Evolutionary conservation across 1,140 invertebrate genomes (phyloP), one percentile per base, ranked within the genome.

Genomic region (Lepidurus arcticus): DNA sequence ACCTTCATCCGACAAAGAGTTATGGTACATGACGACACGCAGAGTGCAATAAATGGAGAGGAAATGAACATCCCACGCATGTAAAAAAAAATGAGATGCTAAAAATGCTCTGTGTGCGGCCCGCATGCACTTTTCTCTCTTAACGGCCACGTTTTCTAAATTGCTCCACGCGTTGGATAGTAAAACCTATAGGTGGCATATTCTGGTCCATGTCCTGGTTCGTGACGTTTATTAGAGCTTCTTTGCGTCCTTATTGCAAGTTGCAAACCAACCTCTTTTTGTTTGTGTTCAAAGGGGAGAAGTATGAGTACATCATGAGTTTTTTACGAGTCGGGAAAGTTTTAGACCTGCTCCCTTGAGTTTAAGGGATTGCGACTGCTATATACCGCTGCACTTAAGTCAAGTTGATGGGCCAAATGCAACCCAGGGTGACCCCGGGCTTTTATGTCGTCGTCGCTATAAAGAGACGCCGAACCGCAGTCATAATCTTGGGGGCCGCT

Each of bases 121-220:
- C 34, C 34, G 34, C 34, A 3, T 34, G 2, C 34, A 34, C 34
- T 34, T 34, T 34, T 34, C 34, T 34, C 3, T 34, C 1, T 65
- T 65, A 65, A 65, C 21, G 53, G 21, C 53, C 53, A n/a, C 53
- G 16, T 65, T 65, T 65, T n/a, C 9, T 21, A 16, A 65, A 65
- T 7, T 65, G 53, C 21, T 21, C 21, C 53, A 65, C 53, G 53
- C 53, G 53, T 65, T 65, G 21, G 53, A 65, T 13, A 9, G 21
- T 65, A 65, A 65, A 65, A 65, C 53, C 53, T 65, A 34, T 34
- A 65, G 53, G 53, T 65, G 53, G 53, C 53, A 65, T 65, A 65
- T 65, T 65, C 53, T 65, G 16, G 16, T 21, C 53, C 53, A 21
- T 65, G 53, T 65, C 53, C 53, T 65, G 8, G 53, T 65, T 65